phyloP scores from a whole-genome alignment of 2,888 invertebrate species.

The Hemicrepidius hirtus region DNA sequence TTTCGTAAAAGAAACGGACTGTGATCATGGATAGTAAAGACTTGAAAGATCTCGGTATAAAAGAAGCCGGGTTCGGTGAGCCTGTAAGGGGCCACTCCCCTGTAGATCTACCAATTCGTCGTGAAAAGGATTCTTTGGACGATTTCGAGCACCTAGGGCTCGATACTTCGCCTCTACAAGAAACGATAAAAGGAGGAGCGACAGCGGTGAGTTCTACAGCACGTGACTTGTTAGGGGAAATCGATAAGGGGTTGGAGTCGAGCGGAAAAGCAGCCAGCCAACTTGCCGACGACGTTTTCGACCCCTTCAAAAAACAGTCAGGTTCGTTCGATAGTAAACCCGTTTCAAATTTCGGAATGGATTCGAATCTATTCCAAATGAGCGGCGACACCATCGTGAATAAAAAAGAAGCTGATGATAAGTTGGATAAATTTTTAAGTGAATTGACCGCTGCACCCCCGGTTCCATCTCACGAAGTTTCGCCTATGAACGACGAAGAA shows the following conservation, averaged over 20 bases:
- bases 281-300: slow-evolving; percentile 58
- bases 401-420: slow-evolving; percentile 63
- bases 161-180: slow-evolving; percentile 72
- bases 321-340: slow-evolving; percentile 49
- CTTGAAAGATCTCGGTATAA: slow-evolving; percentile 23
- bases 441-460: slow-evolving; percentile 58
- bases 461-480: slow-evolving; percentile 55
- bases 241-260: slow-evolving; percentile 71
- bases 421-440: slow-evolving; percentile 66
- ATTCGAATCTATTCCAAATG: slow-evolving; percentile 67
- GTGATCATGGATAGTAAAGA: slow-evolving; percentile 50
- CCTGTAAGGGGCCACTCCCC: slow-evolving; percentile 33
- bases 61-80: slow-evolving; percentile 15
- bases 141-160: slow-evolving; percentile 85
- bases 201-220: slow-evolving; percentile 65
- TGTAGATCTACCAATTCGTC: slow-evolving; percentile 36
- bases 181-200: slow-evolving; percentile 63
- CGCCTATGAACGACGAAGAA: slow-evolving; percentile 43
- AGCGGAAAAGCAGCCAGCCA: slow-evolving; percentile 61
- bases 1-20: slow-evolving; percentile 34
- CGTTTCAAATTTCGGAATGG: slow-evolving; percentile 62
- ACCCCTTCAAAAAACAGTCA: slow-evolving; percentile 48
- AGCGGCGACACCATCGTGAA: slow-evolving; percentile 68
- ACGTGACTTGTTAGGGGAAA: slow-evolving; percentile 65
- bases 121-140: slow-evolving; percentile 77